phyloP scores from a whole-genome alignment of 2,888 invertebrate species.

The Embidobia sp. region DNA sequence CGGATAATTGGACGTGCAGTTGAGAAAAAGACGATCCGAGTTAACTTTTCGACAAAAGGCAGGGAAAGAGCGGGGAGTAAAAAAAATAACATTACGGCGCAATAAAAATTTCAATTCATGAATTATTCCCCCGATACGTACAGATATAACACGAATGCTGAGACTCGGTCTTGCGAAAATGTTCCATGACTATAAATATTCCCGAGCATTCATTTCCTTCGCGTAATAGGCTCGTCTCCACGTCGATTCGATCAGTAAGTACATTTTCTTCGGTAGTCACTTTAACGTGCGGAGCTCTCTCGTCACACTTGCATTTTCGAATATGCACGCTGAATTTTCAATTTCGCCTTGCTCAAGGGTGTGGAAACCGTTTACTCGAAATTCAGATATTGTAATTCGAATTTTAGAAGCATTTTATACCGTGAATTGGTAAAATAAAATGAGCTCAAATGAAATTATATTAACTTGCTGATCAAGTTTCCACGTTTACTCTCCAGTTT shows the following conservation, averaged over 20 bases:
- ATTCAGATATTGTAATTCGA: conserved; percentile 37
- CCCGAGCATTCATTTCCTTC: conserved; percentile 70
- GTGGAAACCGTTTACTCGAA: conserved; percentile 34
- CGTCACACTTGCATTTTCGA: conserved; percentile 63
- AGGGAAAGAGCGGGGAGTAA: conserved; percentile 18
- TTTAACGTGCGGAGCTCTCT: conserved; percentile 54
- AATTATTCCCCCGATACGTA: conserved; percentile 52
- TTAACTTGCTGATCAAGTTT: background rate
- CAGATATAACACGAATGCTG: conserved; percentile 48
- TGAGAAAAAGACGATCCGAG: conserved; percentile 12
- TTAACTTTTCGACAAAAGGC: conserved; percentile 3
- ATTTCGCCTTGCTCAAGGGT: conserved; percentile 35
- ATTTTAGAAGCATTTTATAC: conserved; percentile 22
- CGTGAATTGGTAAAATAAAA: conserved; percentile 1
- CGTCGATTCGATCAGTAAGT: conserved; percentile 62
- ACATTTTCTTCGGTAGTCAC: conserved; percentile 62
- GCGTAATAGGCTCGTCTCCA: conserved; percentile 69
- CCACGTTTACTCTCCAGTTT: background rate
- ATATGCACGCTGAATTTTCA: conserved; percentile 62
- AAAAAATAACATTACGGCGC: conserved; percentile 52
- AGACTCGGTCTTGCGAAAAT: conserved; percentile 54
- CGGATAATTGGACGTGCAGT: conserved; percentile 73
- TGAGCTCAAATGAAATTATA: background rate
- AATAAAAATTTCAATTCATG: conserved; percentile 59
- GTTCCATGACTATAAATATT: conserved; percentile 68